Evolutionary conservation across 2,888 invertebrate species (phyloP).

Genomic region (Exocentrus adspersus): DNA sequence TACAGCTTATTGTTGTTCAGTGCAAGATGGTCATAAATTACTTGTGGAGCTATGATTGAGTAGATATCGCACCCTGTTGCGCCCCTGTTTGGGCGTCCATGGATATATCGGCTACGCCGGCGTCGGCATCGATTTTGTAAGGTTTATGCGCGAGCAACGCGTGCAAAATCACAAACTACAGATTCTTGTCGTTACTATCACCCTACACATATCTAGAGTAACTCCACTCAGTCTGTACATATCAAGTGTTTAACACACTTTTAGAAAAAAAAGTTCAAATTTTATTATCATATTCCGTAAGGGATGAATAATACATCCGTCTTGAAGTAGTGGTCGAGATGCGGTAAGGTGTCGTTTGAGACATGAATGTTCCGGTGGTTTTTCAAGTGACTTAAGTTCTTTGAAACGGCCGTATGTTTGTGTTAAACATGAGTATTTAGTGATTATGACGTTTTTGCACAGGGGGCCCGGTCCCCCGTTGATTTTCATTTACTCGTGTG

Average conservation of each 20-base stretch:
- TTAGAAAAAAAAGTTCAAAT: neutral
- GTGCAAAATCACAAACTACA: constrained; percentile 58
- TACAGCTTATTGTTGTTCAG: too few relatives aligned
- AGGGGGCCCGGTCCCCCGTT: constrained; percentile 58
- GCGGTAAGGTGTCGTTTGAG: constrained; percentile 1
- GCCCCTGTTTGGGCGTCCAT: neutral
- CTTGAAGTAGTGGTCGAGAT: neutral
- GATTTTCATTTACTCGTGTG: constrained; percentile 48
- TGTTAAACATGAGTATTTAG: constrained; percentile 23
- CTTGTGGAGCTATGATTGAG: too few relatives aligned
- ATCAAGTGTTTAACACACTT: constrained; percentile 21
- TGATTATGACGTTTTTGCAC: constrained; percentile 50
- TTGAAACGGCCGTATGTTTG: constrained; percentile 7
- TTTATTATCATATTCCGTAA: neutral
- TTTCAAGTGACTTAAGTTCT: constrained; percentile 21
- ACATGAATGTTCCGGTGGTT: constrained; percentile 11
- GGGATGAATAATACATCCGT: neutral
- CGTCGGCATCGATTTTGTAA: constrained; percentile 58
- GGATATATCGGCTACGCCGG: constrained; percentile 45
- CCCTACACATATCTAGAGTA: constrained; percentile 53
- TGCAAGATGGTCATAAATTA: too few relatives aligned
- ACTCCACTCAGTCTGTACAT: constrained; percentile 31
- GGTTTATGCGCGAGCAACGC: constrained; percentile 56
- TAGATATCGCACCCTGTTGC: too few relatives aligned
- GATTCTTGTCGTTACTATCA: constrained; percentile 49